Base-by-base conservation (phyloP, 1,140 invertebrate species). In the Goniozus legneri region DNA sequence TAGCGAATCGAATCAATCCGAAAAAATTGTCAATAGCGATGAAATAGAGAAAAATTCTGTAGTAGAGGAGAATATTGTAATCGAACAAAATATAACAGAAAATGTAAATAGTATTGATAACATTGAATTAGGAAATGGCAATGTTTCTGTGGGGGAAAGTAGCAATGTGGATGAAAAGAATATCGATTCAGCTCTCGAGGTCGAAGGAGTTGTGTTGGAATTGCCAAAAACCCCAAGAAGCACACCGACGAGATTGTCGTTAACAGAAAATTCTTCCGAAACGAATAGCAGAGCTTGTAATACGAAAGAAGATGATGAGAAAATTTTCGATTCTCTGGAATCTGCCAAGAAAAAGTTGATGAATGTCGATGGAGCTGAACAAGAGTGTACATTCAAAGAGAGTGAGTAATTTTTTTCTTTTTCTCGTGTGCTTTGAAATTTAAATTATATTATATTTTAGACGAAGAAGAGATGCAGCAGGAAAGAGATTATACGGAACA, bases 401-500 rank as follows among this genome's bases (percentile, higher is more conserved):
- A 27, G 24, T 27, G 10, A 27, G 24, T 27, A n/a, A n/a, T 27
- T 27, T 27, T 27, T 34, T 33, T 13, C 14, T 31, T 32, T 18
- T 33, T 3, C 14, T 30, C 18, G 40, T 20, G 35, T 10, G 14
- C 30, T 24, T 19, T 20, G 24, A 44, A n/a, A 32, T 12, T 1
- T 19, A 40, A 32, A n/a, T 56, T 52, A 51, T 30, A 27, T 27
- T 27, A 27, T 10, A 27, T 35, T 19, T 31, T 21, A 68, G 64
- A 45, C 36, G 65, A 68, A 32, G 76, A 72, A 45, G 73, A 66
- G 13, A 73, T 76, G 37, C 80, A 83, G 55, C 76, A 79, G 42
- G 82, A 83, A 57, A 76, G 78, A 44, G 82, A 83, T 56, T 82
- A 82, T 56, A 83, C 81, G 36, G 83, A 83, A 55, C 81, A 81